These are phyloP conservation scores for Ricordea florida DNA, from an alignment of 92 coral and sea anemone genomes.

Conservation along the genomic window DNA sequence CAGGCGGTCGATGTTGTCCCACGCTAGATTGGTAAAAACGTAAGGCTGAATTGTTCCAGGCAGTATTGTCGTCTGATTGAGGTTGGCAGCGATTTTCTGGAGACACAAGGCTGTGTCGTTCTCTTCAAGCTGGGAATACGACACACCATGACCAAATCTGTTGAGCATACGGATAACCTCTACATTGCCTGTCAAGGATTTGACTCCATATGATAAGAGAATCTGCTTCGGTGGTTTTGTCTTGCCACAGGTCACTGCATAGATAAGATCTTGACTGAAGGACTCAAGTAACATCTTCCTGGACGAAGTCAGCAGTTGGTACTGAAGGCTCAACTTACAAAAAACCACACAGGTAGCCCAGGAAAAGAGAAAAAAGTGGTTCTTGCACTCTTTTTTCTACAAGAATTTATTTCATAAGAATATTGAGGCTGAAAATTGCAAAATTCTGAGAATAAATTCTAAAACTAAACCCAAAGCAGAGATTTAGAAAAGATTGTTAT, in stretches of 20 bases:
- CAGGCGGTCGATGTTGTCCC: slow-evolving; percentile 38
- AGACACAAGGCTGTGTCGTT: slow-evolving; percentile 57
- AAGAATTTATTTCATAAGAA: too few relatives aligned
- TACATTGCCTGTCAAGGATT: slow-evolving; percentile 53
- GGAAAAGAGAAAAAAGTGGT: too few relatives aligned
- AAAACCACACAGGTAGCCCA: too few relatives aligned
- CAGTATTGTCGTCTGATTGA: slow-evolving; percentile 26
- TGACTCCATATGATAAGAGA: slow-evolving; percentile 53
- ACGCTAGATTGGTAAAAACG: slow-evolving; percentile 6
- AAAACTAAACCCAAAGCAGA: too few relatives aligned
- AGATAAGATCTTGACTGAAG: slow-evolving; percentile 48
- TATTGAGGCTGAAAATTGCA: too few relatives aligned
- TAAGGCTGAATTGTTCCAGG: slow-evolving; percentile 38
- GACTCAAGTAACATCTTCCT: slow-evolving; percentile 18
- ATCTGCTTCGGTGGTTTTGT: slow-evolving; percentile 62
- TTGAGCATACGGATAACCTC: slow-evolving; percentile 51
- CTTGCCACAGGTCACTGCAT: slow-evolving; percentile 35
- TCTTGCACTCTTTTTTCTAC: too few relatives aligned
- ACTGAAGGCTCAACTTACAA: too few relatives aligned
- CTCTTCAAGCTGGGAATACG: slow-evolving; percentile 35
- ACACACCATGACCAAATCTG: slow-evolving; percentile 49
- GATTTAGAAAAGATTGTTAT: too few relatives aligned
- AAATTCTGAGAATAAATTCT: too few relatives aligned
- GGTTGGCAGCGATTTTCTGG: slow-evolving; percentile 33
- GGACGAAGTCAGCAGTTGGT: too few relatives aligned